Percentiles rank a stretch among this genome's conserved stretches.
phyloP scores from a whole-genome alignment of 2,888 invertebrate genomes.

The Limnephilus marmoratus region DNA sequence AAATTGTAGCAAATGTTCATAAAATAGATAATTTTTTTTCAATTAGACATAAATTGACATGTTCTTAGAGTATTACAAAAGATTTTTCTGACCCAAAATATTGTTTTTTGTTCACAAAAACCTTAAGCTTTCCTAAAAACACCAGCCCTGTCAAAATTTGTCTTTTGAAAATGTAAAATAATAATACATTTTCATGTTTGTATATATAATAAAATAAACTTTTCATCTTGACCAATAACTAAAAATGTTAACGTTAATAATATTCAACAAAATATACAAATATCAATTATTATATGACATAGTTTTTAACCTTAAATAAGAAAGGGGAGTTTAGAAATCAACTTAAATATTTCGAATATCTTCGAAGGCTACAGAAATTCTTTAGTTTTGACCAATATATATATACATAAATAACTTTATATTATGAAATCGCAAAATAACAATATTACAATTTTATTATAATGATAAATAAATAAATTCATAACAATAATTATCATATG shows the following conservation, averaged over 20 bases:
- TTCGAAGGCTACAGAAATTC: not conserved
- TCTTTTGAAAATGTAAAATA: not conserved
- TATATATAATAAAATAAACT: not conserved
- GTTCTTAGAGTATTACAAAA: constrained; percentile 18
- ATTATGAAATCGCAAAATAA: no score
- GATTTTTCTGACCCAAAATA: constrained; percentile 4
- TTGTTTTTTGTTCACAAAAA: not conserved
- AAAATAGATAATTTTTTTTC: not conserved
- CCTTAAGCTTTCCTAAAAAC: constrained; percentile 52
- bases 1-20: not conserved
- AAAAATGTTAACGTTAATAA: not conserved
- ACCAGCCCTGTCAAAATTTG: constrained; percentile 64
- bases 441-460: no score
- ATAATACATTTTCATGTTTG: not conserved
- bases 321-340: not conserved
- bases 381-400: not conserved
- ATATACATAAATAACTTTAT: not conserved
- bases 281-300: not conserved
- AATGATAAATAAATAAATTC: no score
- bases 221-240: not conserved
- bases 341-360: no score
- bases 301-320: not conserved
- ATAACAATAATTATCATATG: no score
- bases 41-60: constrained; percentile 36
- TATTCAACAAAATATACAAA: not conserved